Evolutionary conservation across 2,888 invertebrate genomes (phyloP).

Genomic region (Lysandra bellargus): DNA sequence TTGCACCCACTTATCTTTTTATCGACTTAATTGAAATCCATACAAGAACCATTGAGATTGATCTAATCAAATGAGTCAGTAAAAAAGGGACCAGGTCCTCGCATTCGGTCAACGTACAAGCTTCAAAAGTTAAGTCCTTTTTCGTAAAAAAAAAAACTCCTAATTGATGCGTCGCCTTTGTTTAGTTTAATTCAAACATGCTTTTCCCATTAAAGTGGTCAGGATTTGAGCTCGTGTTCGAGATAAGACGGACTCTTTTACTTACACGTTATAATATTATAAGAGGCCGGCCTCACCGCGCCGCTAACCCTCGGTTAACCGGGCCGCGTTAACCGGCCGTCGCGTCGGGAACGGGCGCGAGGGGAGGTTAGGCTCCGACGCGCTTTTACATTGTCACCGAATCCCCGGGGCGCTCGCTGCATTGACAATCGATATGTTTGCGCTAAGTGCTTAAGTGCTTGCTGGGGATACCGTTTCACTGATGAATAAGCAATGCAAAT

Average conservation of each 20-base stretch:
- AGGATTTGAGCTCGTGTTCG: slow-evolving; percentile 71
- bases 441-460: slow-evolving; percentile 78
- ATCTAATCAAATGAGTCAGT: slow-evolving; percentile 74
- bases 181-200: slow-evolving; percentile 82
- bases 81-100: slow-evolving; percentile 69
- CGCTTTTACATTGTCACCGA: slow-evolving; percentile 72
- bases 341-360: slow-evolving; percentile 61
- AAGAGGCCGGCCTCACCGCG: slow-evolving; percentile 57
- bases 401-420: slow-evolving; percentile 68
- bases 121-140: slow-evolving; percentile 74
- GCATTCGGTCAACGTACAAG: slow-evolving; percentile 70
- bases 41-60: slow-evolving; percentile 76
- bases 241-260: slow-evolving; percentile 78
- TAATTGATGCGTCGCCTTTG: slow-evolving; percentile 82
- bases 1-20: slow-evolving; percentile 68
- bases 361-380: slow-evolving; percentile 60
- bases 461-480: slow-evolving; percentile 69
- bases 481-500: slow-evolving; percentile 70
- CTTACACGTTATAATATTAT: slow-evolving; percentile 79
- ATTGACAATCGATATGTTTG: slow-evolving; percentile 77
- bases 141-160: slow-evolving; percentile 66
- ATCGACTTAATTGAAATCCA: slow-evolving; percentile 73
- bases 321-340: slow-evolving; percentile 58
- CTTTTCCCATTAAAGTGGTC: slow-evolving; percentile 81
- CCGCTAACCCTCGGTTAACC: slow-evolving; percentile 70